Percentiles rank a stretch among this genome's conserved stretches.
These are phyloP conservation scores for Gobius niger DNA, from an alignment of 2,113 vertebrate species.

Conservation along the genomic window DNA sequence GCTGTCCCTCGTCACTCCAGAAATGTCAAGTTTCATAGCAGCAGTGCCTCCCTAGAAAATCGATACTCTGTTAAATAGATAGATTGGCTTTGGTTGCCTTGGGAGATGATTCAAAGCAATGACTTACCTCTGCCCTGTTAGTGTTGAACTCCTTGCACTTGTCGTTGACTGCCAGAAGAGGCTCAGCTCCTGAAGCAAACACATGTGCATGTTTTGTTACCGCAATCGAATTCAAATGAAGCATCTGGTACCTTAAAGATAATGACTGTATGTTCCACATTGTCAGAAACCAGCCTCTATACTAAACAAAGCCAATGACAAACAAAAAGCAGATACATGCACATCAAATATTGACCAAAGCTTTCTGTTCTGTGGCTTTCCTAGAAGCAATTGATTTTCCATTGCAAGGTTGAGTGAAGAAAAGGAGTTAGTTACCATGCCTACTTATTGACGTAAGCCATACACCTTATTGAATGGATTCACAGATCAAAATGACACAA, in stretches of 20 bases:
- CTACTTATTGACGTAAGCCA: constrained; percentile 51
- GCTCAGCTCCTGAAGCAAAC: constrained; percentile 71
- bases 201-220: neutral
- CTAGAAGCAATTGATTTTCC: constrained; percentile 34
- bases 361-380: neutral
- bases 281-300: neutral
- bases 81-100: neutral
- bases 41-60: constrained; percentile 69
- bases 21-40: constrained; percentile 58
- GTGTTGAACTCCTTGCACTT: constrained; percentile 68
- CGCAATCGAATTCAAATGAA: neutral
- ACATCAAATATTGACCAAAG: neutral
- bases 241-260: neutral
- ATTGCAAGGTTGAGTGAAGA: constrained; percentile 26
- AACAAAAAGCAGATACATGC: neutral
- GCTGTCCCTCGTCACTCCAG: constrained; percentile 62
- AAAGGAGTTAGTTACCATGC: constrained; percentile 36
- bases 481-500: neutral
- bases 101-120: neutral
- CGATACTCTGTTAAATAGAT: neutral
- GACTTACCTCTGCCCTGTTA: constrained; percentile 75
- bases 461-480: constrained; percentile 14
- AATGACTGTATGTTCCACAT: neutral
- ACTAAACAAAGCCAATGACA: neutral
- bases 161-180: constrained; percentile 65